phyloP scores from a whole-genome alignment of 2,888 invertebrate species.

The Stratiomys singularior region DNA sequence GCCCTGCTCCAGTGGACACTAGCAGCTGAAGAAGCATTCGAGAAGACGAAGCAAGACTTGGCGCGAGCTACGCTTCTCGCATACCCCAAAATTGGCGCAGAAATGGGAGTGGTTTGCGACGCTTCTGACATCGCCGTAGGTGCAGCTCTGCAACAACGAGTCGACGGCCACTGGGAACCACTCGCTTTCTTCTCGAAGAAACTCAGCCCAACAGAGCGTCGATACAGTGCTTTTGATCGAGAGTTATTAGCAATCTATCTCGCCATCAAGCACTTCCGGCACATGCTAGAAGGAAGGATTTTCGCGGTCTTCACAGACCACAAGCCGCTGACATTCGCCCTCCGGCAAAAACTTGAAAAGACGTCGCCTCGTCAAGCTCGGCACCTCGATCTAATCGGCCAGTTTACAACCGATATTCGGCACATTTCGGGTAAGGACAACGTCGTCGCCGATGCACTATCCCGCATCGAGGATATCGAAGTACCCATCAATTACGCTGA shows the following conservation, averaged over 20 bases:
- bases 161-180: slow-evolving; percentile 52
- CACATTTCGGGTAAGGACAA: slow-evolving; percentile 42
- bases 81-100: slow-evolving; percentile 16
- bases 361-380: slow-evolving; percentile 59
- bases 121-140: slow-evolving; percentile 55
- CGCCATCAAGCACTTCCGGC: slow-evolving; percentile 54
- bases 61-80: slow-evolving; percentile 44
- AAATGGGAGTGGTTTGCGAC: slow-evolving; percentile 39
- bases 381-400: slow-evolving; percentile 52
- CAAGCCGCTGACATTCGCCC: slow-evolving; percentile 54
- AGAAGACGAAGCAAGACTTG: not conserved
- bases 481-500: not conserved
- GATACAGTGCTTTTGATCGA: slow-evolving; percentile 55
- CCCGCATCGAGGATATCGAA: too few species aligned
- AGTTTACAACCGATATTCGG: slow-evolving; percentile 46
- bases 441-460: slow-evolving; percentile 44
- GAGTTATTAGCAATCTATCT: slow-evolving; percentile 56
- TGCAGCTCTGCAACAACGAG: slow-evolving; percentile 54
- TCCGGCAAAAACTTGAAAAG: slow-evolving; percentile 55
- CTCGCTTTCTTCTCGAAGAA: slow-evolving; percentile 56
- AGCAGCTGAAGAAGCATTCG: not conserved
- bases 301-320: slow-evolving; percentile 49
- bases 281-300: slow-evolving; percentile 50
- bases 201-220: slow-evolving; percentile 53
- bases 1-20: not conserved